These are phyloP conservation scores for Lumbricus terrestris DNA, from an alignment of 2,888 invertebrate species.

Conservation along the genomic window DNA sequence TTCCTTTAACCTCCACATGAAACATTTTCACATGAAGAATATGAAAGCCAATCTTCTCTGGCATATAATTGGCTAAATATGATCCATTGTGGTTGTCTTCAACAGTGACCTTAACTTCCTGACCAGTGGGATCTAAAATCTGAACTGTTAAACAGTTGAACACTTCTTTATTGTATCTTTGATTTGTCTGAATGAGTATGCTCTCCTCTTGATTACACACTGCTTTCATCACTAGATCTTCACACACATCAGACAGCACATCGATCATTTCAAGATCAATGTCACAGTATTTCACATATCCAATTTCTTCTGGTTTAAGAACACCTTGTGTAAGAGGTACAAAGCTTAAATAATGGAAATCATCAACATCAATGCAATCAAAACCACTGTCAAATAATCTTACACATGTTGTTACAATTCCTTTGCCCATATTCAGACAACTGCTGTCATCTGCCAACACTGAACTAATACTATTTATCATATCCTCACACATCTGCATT, in stretches of 20 bases:
- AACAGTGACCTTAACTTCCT: not conserved
- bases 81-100: slow-evolving; percentile 18
- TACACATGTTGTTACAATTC: not conserved
- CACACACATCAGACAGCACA: not conserved
- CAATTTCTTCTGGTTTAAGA: slow-evolving; percentile 18
- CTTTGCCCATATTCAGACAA: not conserved
- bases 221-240: not conserved
- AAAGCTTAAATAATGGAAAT: slow-evolving; percentile 8
- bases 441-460: not conserved
- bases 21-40: not conserved
- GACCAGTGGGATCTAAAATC: not conserved
- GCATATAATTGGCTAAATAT: not conserved
- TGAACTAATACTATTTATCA: slow-evolving; percentile 9
- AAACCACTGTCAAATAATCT: slow-evolving; percentile 5
- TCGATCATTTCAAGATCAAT: slow-evolving; percentile 1
- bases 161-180: not conserved
- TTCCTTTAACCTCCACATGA: not conserved
- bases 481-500: not conserved
- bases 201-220: not conserved
- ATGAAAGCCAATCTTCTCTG: not conserved
- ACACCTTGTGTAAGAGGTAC: not conserved
- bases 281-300: slow-evolving; percentile 11
- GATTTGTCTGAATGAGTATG: slow-evolving; percentile 15
- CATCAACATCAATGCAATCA: slow-evolving; percentile 5
- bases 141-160: not conserved